Evolutionary conservation across 1,140 invertebrate species (phyloP), one percentile per base, ranked within the genome.

Genomic region (Hirudo medicinalis): DNA sequence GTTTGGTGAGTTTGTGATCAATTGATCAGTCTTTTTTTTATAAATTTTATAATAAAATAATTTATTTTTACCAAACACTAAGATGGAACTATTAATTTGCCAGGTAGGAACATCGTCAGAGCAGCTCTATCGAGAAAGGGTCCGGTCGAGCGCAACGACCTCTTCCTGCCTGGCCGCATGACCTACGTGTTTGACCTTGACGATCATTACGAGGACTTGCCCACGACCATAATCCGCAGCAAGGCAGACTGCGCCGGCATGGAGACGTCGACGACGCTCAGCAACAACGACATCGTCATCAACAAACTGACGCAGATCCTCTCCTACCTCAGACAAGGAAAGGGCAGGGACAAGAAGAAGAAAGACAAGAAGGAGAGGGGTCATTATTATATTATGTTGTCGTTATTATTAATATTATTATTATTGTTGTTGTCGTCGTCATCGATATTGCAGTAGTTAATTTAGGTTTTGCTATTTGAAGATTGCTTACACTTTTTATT

Each of bases 221-320:
- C 96, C 0, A 97, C 92, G 0, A 98, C 95, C 0, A 79, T 97
- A 15, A 90, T 98, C 60, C 85, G 97, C 55, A 97, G 92, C 76
- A 94, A 96, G 80, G 90, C 90, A 8, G 96, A 99, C 79, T 91
- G 94, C 66, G 91, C 92, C 0, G 89, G 87, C 69, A 83, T 83
- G 43, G 85, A 86, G 85, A 81, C 88, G 76, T 85, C 88, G 36
- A 87, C 91, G 0, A 90, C 91, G 0, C 81, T 94, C 15, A 92
- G 90, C 8, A 95, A 92, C 20, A 95, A 97, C 79, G 93, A 97
- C 76, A 94, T 87, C 73, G 92, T 97, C 0, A 92, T 99, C 69
- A 95, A 97, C 79, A 99, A 99, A 81, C 80, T 99, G 11, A 92
- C 93, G 0, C 94, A 99, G 82, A 97, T 99, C 79, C 84, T 99